phyloP scores from a whole-genome alignment of 2,888 invertebrate genomes.

The Pollenia labialis region DNA sequence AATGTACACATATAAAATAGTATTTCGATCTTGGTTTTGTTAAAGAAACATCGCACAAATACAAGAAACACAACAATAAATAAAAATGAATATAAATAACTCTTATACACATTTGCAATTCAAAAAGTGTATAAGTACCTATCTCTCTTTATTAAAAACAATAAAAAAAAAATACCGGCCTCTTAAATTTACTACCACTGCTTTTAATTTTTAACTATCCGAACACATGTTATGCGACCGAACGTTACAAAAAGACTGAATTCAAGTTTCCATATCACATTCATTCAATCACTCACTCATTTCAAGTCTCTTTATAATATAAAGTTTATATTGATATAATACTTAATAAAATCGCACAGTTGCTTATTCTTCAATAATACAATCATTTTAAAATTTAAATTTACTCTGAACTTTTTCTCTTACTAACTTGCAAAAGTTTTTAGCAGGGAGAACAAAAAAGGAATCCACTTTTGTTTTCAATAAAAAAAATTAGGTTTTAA shows the following conservation, averaged over 20 bases:
- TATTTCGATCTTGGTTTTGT: conserved; percentile 58
- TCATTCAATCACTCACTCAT: conserved; percentile 10
- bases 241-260: conserved; percentile 65
- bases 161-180: conserved; percentile 40
- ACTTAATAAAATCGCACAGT: neutral
- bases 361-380: neutral
- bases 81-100: neutral
- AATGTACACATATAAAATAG: conserved; percentile 20
- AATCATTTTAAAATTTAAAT: neutral
- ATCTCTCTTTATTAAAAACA: conserved; percentile 32
- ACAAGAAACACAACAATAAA: conserved; percentile 6
- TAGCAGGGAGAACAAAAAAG: neutral
- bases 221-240: conserved; percentile 56
- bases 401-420: conserved; percentile 33
- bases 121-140: conserved; percentile 11
- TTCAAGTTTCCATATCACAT: conserved; percentile 30
- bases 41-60: conserved; percentile 25
- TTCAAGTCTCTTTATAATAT: neutral
- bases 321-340: neutral
- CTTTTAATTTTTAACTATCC: conserved; percentile 41
- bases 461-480: neutral
- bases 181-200: conserved; percentile 12
- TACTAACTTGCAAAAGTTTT: conserved; percentile 10
- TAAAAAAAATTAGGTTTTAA: conserved; percentile 20
- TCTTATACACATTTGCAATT: conserved; percentile 42